Evolutionary conservation across 2,888 invertebrate species (phyloP).

Genomic region (Dicycla oo): DNA sequence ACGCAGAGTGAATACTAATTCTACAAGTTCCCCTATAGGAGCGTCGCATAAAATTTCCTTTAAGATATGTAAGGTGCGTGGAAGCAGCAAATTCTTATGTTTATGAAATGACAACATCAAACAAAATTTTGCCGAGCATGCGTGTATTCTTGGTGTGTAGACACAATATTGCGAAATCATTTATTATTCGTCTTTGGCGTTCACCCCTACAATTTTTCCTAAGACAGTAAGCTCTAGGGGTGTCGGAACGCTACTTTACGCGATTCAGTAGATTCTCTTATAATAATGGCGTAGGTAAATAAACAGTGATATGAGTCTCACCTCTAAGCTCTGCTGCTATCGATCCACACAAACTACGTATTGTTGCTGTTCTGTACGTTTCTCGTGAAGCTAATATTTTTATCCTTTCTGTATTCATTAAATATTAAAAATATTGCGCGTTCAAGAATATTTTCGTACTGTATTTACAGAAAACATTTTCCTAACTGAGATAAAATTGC

Average conservation of each 20-base stretch:
- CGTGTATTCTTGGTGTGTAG: conserved; percentile 13
- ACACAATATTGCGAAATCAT: conserved; percentile 30
- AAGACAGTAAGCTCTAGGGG: conserved; percentile 7
- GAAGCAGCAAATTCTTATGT: conserved; percentile 33
- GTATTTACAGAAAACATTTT: not conserved
- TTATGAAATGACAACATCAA: conserved; percentile 32
- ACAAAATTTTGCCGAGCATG: conserved; percentile 23
- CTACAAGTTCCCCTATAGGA: conserved; percentile 26
- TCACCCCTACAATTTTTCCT: conserved; percentile 9
- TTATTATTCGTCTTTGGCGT: conserved; percentile 4
- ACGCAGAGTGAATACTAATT: conserved; percentile 65
- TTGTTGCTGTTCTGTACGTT: conserved; percentile 10
- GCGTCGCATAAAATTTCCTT: conserved; percentile 35
- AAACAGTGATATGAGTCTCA: conserved; percentile 23
- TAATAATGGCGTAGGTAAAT: conserved; percentile 16
- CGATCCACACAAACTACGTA: conserved; percentile 20
- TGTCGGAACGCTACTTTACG: conserved; percentile 20
- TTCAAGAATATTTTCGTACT: conserved; percentile 1
- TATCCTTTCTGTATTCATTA: conserved; percentile 7
- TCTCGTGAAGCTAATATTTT: conserved; percentile 4
- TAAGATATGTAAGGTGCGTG: conserved; percentile 31
- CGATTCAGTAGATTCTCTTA: conserved; percentile 12
- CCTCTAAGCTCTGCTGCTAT: conserved; percentile 18
- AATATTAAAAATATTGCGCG: not conserved
- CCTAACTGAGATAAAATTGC: not conserved